Evolutionary conservation across 1,140 invertebrate species (phyloP), one percentile per base, ranked within the genome.

Genomic region (Chelonus insularis): DNA sequence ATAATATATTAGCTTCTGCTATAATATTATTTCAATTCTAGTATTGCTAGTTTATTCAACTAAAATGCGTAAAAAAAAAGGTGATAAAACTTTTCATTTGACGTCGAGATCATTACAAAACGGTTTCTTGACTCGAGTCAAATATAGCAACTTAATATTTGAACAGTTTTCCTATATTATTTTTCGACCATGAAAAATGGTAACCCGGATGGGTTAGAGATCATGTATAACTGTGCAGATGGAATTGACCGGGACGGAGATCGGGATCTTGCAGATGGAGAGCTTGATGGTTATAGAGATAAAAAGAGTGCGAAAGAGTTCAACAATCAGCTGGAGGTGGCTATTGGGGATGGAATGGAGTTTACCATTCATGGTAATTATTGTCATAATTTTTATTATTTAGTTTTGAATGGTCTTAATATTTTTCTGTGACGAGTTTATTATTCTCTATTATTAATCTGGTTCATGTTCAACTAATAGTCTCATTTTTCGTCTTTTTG

Each of bases 301-400:
- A 93, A 93, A 75, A 95, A 94, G 77, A 89, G 89, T 66, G 84
- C 86, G 7, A 92, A 93, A 83, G 91, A 92, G 63, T 70, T 80
- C 1, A 75, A 74, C 57, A 85, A 84, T 60, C 90, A 93, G 77
- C 85, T 94, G 54, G 93, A 95, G 83, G 91, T 95, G 63, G 91
- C 91, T 23, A 94, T 94, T 68, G 91, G 92, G 6, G 92, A 94
- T 76, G 92, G 92, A 43, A 92, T 94, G 89, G 92, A 95, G 79
- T 92, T 94, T 72, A 93, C 91, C 2, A 93, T 94, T 82, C 91
- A 93, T 77, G 92, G 90, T 90, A 85, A 83, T 63, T 34, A 41
- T 41, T 6, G 41, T 48, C 4, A 14, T 50, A 16, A 58, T 12
- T 14, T 5, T n/a, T n/a, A n/a, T n/a, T n/a, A n/a, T n/a, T n/a